Evolutionary conservation across 2,797 vertebrate species (phyloP).

Genomic region (Remorina albescens): DNA sequence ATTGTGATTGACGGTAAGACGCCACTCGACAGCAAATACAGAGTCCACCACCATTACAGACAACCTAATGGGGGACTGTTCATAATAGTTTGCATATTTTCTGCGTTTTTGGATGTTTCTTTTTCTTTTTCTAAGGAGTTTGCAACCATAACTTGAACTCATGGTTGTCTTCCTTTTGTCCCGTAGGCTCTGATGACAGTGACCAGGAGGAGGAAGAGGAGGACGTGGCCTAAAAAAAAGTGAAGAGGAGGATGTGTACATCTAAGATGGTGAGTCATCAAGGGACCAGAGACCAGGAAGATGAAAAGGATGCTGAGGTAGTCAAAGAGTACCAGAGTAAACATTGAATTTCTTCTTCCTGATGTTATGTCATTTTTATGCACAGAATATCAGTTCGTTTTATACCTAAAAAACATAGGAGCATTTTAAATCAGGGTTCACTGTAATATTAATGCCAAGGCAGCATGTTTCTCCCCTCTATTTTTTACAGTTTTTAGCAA

Average conservation of each 20-base stretch:
- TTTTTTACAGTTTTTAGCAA: slow-evolving; percentile 69
- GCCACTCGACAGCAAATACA: slow-evolving; percentile 39
- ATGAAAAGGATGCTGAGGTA: slow-evolving; percentile 53
- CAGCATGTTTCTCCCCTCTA: slow-evolving; percentile 52
- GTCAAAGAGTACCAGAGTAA: slow-evolving; percentile 65
- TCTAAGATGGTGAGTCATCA: slow-evolving; percentile 49
- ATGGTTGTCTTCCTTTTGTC: slow-evolving; percentile 4
- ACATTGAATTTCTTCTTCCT: slow-evolving; percentile 54
- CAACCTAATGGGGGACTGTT: slow-evolving; percentile 1
- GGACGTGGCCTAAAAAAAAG: slow-evolving; percentile 70
- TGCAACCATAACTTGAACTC: neutral
- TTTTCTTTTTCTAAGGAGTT: neutral
- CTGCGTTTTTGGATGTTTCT: neutral
- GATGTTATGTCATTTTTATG: slow-evolving; percentile 72
- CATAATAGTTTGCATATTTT: neutral
- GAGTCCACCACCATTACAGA: slow-evolving; percentile 34
- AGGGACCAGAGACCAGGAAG: slow-evolving; percentile 62
- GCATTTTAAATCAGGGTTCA: slow-evolving; percentile 77
- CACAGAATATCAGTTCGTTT: slow-evolving; percentile 71
- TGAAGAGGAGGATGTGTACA: slow-evolving; percentile 46
- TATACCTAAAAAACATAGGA: slow-evolving; percentile 59
- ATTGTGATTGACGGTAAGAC: slow-evolving; percentile 84
- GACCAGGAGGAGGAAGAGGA: slow-evolving; percentile 79
- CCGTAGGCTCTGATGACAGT: slow-evolving; percentile 82
- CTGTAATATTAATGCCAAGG: slow-evolving; percentile 72